Base-by-base conservation (phyloP, 2,888 invertebrate species). In the Notocelia uddmanniana region DNA sequence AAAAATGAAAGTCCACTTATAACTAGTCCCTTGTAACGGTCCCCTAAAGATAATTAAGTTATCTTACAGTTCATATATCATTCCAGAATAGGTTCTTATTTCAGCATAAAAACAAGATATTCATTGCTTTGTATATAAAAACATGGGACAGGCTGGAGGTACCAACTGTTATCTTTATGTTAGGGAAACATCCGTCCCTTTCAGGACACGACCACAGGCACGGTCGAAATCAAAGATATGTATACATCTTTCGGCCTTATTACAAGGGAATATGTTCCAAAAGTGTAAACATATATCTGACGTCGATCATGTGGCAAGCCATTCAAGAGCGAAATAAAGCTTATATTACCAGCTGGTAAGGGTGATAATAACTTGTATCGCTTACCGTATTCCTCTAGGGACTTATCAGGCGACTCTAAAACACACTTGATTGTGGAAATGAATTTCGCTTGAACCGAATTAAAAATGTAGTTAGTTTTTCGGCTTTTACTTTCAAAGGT, bases 121-220 rank as follows among this genome's bases (percentile, higher is more conserved):
- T 55, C 19, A 72, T 68, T 67, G 62, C 19, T 68, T 68, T 67
- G 62, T 68, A 62, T 68, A 66, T 55, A 59, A 55, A 67, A 68
- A 68, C 67, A 68, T 68, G 45, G 62, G 5, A 23, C 23, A 23
- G 58, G 18, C 58, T 58, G 58, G 64, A 64, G 59, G 13, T 23
- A 60, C 66, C 54, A 74, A 78, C 74, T 79, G 81, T 82, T 85
- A 85, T 85, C 86, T 85, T 83, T 80, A 82, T 79, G 64, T 78
- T 75, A 73, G 79, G 76, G 77, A 76, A 76, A 75, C 79, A 80
- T 85, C 86, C 85, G 84, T 79, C 76, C 77, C 77, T 80, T 79
- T 77, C 18, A 67, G 26, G 19, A 34, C n/a, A 54, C 66, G 58
- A 50, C 34, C 52, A 67, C 37, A 37, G 59, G 50, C 52, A 59